A percentile compares a stretch with the other conserved stretches of the same genome.
Evolutionary conservation across 2,113 vertebrate species (phyloP).

Genomic region (Nanger granti): DNA sequence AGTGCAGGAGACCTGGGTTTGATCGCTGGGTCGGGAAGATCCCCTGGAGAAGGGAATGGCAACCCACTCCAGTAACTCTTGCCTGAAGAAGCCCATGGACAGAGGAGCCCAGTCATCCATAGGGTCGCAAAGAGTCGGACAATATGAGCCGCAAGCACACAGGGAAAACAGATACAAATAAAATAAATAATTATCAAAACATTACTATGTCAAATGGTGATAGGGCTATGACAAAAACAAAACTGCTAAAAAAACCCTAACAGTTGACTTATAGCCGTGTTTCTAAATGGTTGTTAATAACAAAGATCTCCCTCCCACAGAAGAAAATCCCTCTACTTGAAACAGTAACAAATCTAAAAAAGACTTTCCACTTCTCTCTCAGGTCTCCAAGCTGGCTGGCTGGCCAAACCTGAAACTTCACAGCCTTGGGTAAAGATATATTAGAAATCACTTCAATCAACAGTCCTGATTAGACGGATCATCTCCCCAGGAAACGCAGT

Average conservation of each 20-base stretch:
- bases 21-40: background rate
- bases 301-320: background rate
- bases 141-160: background rate
- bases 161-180: background rate
- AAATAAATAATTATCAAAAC: background rate
- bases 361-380: background rate
- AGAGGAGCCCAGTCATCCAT: fast-evolving
- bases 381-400: background rate
- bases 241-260: background rate
- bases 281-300: background rate
- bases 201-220: background rate
- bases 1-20: background rate
- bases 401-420: background rate
- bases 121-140: background rate
- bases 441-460: background rate
- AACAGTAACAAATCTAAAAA: background rate
- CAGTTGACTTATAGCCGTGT: background rate
- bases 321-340: background rate
- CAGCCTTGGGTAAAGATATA: background rate
- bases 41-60: background rate
- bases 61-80: background rate
- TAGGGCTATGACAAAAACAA: background rate
- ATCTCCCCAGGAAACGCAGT: background rate
- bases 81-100: background rate
- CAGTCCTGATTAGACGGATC: background rate